phyloP scores from a whole-genome alignment of 2,888 invertebrate genomes.

The Cryptus armator region DNA sequence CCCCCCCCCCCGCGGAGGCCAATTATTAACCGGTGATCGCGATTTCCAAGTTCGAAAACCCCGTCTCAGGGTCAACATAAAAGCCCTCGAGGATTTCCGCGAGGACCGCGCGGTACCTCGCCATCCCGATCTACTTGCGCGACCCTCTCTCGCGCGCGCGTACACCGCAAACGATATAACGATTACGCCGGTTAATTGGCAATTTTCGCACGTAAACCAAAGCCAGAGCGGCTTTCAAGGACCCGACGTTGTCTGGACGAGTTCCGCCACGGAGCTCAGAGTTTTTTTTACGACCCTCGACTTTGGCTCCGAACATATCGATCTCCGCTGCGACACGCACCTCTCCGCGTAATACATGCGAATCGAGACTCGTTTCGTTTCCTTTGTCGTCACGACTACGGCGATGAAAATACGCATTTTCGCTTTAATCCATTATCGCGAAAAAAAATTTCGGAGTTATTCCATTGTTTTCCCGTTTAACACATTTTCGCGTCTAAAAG shows the following conservation, averaged over 20 bases:
- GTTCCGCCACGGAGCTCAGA: constrained; percentile 54
- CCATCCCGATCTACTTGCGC: not conserved
- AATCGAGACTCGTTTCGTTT: constrained; percentile 25
- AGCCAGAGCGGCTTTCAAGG: constrained; percentile 75
- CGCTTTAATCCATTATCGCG: not conserved
- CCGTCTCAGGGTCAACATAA: constrained; percentile 41
- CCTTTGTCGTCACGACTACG: constrained; percentile 28
- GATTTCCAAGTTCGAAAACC: constrained; percentile 57
- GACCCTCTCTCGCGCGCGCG: not conserved
- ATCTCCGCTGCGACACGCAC: constrained; percentile 43
- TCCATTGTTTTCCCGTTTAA: no score
- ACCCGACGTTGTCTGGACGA: constrained; percentile 68
- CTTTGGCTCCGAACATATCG: constrained; percentile 45
- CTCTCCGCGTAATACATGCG: constrained; percentile 30
- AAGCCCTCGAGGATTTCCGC: constrained; percentile 50
- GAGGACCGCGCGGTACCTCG: constrained; percentile 23
- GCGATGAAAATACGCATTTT: constrained; percentile 11
- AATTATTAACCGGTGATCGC: constrained; percentile 58
- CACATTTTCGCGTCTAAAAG: no score
- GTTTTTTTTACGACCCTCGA: constrained; percentile 49
- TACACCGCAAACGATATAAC: constrained; percentile 43
- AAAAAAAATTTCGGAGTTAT: no score
- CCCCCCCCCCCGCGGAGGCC: not conserved
- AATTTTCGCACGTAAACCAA: constrained; percentile 78
- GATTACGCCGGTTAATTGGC: constrained; percentile 76